These are phyloP conservation scores for Sitodiplosis mosellana DNA, from an alignment of 1,140 invertebrate genomes.

Conservation along the genomic window DNA sequence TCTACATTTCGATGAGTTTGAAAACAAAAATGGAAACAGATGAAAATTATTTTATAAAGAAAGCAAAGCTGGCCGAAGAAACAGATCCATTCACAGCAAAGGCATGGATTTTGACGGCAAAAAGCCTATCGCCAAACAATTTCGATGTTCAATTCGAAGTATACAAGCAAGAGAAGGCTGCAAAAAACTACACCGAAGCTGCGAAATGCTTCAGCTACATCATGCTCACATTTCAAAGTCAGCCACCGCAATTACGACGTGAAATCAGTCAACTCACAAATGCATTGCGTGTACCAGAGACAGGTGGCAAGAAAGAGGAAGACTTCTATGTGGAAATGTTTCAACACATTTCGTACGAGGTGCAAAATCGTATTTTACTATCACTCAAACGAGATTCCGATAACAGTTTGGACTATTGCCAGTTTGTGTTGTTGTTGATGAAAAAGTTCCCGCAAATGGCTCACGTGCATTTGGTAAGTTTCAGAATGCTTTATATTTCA, in stretches of 20 bases:
- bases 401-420: constrained; percentile 73
- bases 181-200: constrained; percentile 58
- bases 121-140: constrained; percentile 68
- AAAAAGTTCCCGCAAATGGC: constrained; percentile 67
- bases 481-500: constrained; percentile 29
- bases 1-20: background rate
- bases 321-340: constrained; percentile 44
- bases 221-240: constrained; percentile 26
- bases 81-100: constrained; percentile 59
- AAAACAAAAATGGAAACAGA: constrained; percentile 19
- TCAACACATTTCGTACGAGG: constrained; percentile 44
- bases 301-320: constrained; percentile 13
- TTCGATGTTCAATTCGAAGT: constrained; percentile 74
- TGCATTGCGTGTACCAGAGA: constrained; percentile 40
- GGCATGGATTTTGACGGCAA: constrained; percentile 81
- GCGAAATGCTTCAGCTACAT: constrained; percentile 59
- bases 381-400: constrained; percentile 69
- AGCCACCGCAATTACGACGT: constrained; percentile 39
- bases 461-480: constrained; percentile 48
- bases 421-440: constrained; percentile 54
- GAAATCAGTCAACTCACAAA: constrained; percentile 63
- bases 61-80: constrained; percentile 49
- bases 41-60: constrained; percentile 60
- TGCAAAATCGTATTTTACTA: constrained; percentile 56
- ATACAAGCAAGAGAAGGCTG: constrained; percentile 60